phyloP scores from a whole-genome alignment of 1,140 invertebrate species.

The Drosophila ercepeae region DNA sequence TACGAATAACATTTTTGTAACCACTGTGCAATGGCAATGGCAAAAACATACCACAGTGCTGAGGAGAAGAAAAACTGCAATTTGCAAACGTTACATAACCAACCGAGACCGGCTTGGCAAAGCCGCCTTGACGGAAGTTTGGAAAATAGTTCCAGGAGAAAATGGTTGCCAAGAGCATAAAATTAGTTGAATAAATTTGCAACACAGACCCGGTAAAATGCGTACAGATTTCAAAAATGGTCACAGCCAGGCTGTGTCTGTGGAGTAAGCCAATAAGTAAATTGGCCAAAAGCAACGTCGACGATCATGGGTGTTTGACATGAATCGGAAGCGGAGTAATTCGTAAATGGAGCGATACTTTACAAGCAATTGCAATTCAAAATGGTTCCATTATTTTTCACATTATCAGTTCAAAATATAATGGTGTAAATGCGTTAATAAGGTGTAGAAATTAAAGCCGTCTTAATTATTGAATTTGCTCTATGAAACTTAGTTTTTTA shows the following conservation, averaged over 20 bases:
- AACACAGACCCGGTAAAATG: constrained; percentile 31
- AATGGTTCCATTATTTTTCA: constrained; percentile 11
- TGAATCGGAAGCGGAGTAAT: constrained; percentile 28
- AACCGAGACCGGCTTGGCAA: constrained; percentile 42
- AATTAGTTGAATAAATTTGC: constrained; percentile 44
- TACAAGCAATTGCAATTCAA: constrained; percentile 9
- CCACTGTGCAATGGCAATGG: not conserved
- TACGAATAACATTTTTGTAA: not conserved
- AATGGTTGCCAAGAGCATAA: constrained; percentile 52
- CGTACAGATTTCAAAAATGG: constrained; percentile 37
- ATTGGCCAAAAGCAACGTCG: constrained; percentile 54
- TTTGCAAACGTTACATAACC: constrained; percentile 67
- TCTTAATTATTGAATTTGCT: not conserved
- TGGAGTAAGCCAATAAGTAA: constrained; percentile 80
- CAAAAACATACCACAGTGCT: constrained; percentile 39
- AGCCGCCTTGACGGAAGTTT: constrained; percentile 69
- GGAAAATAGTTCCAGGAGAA: constrained; percentile 47
- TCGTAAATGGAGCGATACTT: constrained; percentile 4
- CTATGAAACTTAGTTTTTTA: not conserved
- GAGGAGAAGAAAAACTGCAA: constrained; percentile 73
- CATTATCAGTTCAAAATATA: not conserved
- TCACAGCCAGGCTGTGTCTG: constrained; percentile 23
- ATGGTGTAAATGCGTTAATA: constrained; percentile 4
- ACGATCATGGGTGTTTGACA: constrained; percentile 7
- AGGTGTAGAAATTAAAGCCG: constrained; percentile 5